Evolutionary conservation across 1,140 invertebrate species (phyloP).

Genomic region (Aphelinus certus): DNA sequence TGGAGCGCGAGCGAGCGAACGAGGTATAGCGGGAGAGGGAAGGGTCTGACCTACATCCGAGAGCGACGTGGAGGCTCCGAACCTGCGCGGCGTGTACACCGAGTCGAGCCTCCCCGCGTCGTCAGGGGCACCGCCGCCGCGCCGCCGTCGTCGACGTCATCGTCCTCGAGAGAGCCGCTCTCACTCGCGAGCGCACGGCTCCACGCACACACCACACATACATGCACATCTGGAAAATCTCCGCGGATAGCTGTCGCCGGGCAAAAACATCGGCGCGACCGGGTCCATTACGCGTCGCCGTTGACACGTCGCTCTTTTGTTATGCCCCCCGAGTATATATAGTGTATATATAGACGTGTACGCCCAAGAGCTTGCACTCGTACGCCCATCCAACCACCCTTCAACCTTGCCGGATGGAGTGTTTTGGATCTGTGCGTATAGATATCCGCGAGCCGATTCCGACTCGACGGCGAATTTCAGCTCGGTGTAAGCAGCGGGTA

Average conservation of each 20-base stretch:
- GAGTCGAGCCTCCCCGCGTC: conserved; percentile 8
- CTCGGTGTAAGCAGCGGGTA: no score
- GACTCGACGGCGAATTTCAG: no score
- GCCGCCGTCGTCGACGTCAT: conserved; percentile 1
- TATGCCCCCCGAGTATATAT: no score
- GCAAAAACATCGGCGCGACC: conserved; percentile 1
- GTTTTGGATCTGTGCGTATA: no score
- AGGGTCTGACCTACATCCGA: conserved; percentile 36
- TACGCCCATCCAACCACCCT: no score
- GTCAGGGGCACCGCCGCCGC: no score
- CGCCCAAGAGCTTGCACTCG: no score
- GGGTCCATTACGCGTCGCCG: conserved; percentile 3
- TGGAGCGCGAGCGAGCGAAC: background rate
- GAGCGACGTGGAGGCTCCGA: conserved; percentile 10
- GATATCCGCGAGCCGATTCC: no score
- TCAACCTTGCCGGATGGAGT: no score
- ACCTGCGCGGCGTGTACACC: background rate
- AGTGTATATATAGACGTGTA: background rate
- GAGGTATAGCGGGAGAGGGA: conserved; percentile 25
- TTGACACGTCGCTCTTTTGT: background rate
- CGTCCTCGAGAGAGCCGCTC: background rate
- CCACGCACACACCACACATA: no score
- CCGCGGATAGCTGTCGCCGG: background rate
- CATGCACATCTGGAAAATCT: no score
- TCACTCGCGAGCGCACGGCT: no score